Base-by-base conservation (phyloP, 2,888 invertebrate species). In the Idaea straminata region DNA sequence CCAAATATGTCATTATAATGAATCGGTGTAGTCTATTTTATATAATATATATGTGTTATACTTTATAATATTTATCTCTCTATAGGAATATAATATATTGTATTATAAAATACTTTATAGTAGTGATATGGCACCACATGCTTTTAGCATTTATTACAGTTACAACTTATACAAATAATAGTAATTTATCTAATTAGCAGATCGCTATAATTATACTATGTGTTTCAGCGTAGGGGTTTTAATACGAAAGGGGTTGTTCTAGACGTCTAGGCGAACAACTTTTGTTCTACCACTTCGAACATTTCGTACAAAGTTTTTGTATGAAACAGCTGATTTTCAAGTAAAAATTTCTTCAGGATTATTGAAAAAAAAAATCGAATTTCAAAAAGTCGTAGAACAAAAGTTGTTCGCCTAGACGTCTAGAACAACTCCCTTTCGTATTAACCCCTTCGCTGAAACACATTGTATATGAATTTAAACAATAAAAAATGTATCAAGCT, bases 41-140 rank as follows among this genome's bases (percentile, higher is more conserved):
- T 63, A 63, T 62, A 59, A 63, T 59, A 64, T 63, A 36, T 64
- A 67, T 64, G 59, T 61, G 61, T 63, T 47, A 38, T 15, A 38
- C 59, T 64, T 69, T 67, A 63, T 65, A 69, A 63, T 66, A 68
- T 63, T 62, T 68, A 71, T 74, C 69, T 72, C 72, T 69, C 64
- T 72, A 72, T 71, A 47, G 47, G 47, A 47, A 64, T 62, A 71
- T 68, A 68, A 36, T 73, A 70, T 78, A 75, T 75, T 76, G 77
- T 81, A 78, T 76, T 79, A 84, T 78, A 83, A 83, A 86, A 86
- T 85, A 85, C 82, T 86, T 80, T 81, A 79, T 82, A 87, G 85
- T 84, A 86, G 85, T 88, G 86, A 87, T 85, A 92, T 92, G 92
- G 92, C 92, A 92, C 92, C 86, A 84, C 86, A 91, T 91, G 92